Evolutionary conservation across 2,113 vertebrate species (phyloP).

Genomic region (Prunella himalayana): DNA sequence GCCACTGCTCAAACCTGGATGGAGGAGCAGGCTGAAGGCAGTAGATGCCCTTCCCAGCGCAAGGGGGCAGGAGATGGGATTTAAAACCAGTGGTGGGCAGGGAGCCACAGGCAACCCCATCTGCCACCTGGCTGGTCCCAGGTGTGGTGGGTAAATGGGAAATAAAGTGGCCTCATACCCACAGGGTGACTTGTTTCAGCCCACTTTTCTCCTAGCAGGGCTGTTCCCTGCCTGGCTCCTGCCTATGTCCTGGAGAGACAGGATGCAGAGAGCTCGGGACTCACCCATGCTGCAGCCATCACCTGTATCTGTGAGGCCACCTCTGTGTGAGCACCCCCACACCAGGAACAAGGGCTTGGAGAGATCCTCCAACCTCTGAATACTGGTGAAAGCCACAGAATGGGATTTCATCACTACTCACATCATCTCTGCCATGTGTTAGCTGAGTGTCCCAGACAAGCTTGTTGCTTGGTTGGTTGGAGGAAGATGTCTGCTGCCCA

Average conservation of each 20-base stretch:
- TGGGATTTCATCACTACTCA: neutral
- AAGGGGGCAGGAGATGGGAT: neutral
- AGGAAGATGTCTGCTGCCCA: neutral
- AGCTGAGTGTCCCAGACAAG: neutral
- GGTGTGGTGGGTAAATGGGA: neutral
- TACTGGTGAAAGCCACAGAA: too few species aligned
- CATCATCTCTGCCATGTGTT: fast-evolving
- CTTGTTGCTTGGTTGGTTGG: fast-evolving
- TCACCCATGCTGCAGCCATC: neutral
- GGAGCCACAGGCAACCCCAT: fast-evolving
- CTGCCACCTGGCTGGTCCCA: neutral
- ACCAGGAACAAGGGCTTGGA: fast-evolving
- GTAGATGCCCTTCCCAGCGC: fast-evolving
- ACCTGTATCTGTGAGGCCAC: fast-evolving
- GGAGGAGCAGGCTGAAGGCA: neutral
- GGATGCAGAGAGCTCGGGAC: neutral
- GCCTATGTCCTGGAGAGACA: fast-evolving
- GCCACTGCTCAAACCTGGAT: neutral
- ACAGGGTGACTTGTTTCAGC: neutral
- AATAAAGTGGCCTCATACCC: neutral
- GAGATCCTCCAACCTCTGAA: neutral
- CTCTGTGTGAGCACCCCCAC: neutral
- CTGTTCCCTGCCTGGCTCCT: neutral
- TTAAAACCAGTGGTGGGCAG: neutral
- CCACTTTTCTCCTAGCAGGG: fast-evolving